A percentile compares a stretch with the other conserved stretches of the same genome.
Conservation (phyloP, 2,888 invertebrate species). For the Caenorhabditis sinica region DNA sequence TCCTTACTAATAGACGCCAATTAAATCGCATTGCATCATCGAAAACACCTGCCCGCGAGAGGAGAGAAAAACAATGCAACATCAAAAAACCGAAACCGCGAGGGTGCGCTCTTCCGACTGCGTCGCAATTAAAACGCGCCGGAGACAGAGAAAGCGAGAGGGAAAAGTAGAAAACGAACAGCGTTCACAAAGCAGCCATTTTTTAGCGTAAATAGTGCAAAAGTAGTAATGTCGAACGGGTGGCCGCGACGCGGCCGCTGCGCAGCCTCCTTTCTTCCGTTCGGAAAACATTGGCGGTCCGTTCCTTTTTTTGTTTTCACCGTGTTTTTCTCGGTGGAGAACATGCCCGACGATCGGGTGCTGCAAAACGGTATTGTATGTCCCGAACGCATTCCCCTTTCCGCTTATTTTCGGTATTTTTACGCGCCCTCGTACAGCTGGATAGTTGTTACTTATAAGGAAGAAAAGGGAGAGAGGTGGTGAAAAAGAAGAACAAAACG, state of each 20-base stretch:
- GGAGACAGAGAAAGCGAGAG: constrained; percentile 18
- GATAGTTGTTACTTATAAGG: constrained; percentile 1
- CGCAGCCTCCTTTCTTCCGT: constrained; percentile 21
- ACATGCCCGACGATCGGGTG: neutral
- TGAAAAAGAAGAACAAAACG: neutral
- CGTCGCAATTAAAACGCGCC: constrained; percentile 26
- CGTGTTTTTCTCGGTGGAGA: constrained; percentile 13
- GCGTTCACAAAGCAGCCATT: constrained; percentile 26
- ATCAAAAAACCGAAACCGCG: constrained; percentile 29
- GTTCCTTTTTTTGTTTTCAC: constrained; percentile 40
- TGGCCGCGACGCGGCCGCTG: constrained; percentile 60
- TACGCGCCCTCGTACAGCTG: neutral
- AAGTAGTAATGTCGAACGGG: constrained; percentile 42
- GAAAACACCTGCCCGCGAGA: neutral
- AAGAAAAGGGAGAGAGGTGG: neutral
- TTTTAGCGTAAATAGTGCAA: constrained; percentile 50
- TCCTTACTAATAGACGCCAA: constrained; percentile 14
- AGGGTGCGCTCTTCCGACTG: constrained; percentile 2
- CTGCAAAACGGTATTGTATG: constrained; percentile 26
- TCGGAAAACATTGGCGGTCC: constrained; percentile 50
- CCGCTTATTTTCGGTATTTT: neutral
- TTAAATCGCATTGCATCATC: constrained; percentile 51
- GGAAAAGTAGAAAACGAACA: constrained; percentile 24
- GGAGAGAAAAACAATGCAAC: neutral
- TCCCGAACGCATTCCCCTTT: constrained; percentile 11